A percentile compares a stretch with the other conserved stretches of the same genome.
Conservation (phyloP, 92 coral and sea anemone species). For the Palythoa grandiflora region DNA sequence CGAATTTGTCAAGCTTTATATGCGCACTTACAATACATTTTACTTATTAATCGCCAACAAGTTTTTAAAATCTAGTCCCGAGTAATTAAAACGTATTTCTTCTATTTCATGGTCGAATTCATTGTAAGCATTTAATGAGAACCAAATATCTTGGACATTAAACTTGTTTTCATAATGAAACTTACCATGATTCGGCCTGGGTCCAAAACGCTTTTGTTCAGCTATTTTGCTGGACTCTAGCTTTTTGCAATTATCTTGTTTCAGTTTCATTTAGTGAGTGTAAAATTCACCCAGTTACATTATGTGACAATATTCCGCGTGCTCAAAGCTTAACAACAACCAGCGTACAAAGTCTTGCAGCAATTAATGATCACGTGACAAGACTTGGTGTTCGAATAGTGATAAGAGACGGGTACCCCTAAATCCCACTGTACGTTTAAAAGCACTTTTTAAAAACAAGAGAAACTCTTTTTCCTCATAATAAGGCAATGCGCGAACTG, state of each 20-base stretch:
- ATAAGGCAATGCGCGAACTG: no score
- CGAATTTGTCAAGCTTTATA: background rate
- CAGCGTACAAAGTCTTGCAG: background rate
- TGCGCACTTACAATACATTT: background rate
- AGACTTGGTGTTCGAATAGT: constrained; percentile 4
- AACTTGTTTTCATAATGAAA: background rate
- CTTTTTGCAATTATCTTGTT: background rate
- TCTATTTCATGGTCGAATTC: background rate
- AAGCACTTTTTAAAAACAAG: background rate
- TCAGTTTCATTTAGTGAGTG: constrained; percentile 26
- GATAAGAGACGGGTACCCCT: constrained; percentile 15
- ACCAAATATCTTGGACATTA: background rate
- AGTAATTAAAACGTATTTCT: background rate
- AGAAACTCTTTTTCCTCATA: no score
- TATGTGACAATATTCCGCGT: constrained; percentile 12
- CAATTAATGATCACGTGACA: constrained; percentile 26
- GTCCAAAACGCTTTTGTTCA: constrained; percentile 26
- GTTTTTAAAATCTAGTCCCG: background rate
- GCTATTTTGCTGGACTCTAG: constrained; percentile 41
- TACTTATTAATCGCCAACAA: background rate
- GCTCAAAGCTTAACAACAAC: background rate
- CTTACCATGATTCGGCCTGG: background rate
- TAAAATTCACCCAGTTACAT: constrained; percentile 12
- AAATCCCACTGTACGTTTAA: no score
- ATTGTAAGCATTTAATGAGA: background rate